phyloP scores from a whole-genome alignment of 2,113 vertebrate genomes.

The Gopherus flavomarginatus region DNA sequence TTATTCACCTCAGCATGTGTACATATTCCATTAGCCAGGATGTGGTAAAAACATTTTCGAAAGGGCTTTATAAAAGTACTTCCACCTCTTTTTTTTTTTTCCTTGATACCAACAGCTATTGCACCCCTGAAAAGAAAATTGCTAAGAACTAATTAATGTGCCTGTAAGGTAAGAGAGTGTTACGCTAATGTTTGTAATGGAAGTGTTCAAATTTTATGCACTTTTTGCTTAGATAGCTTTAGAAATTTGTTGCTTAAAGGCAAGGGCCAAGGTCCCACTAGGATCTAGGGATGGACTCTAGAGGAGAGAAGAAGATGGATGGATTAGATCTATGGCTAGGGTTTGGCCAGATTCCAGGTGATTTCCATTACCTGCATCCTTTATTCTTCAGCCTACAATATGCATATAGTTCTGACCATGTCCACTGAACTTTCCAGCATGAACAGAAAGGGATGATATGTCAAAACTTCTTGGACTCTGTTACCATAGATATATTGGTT shows the following conservation, averaged over 20 bases:
- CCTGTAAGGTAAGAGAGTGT: slow-evolving; percentile 16
- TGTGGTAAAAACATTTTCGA: slow-evolving; percentile 11
- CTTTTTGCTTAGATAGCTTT: not conserved
- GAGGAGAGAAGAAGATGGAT: not conserved
- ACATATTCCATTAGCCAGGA: not conserved
- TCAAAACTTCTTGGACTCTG: too few relatives aligned
- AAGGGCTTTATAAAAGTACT: slow-evolving; percentile 40
- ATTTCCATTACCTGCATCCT: fast-evolving
- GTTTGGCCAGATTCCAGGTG: not conserved
- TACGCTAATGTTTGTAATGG: not conserved
- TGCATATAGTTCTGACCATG: not conserved
- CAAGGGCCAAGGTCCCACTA: fast-evolving
- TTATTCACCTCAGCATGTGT: not conserved
- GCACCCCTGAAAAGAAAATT: slow-evolving; percentile 33
- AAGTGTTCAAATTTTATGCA: fast-evolving
- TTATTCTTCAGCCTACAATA: not conserved
- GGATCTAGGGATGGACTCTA: not conserved
- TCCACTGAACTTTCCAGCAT: not conserved
- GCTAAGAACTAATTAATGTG: not conserved
- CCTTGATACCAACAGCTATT: slow-evolving; percentile 5
- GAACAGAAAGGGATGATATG: not conserved
- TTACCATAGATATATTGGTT: not conserved
- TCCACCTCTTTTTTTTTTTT: slow-evolving; percentile 40
- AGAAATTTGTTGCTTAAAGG: not conserved
- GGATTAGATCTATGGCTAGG: not conserved